These are phyloP conservation scores for Drosophila mayri DNA, from an alignment of 1,140 invertebrate genomes.

Conservation along the genomic window DNA sequence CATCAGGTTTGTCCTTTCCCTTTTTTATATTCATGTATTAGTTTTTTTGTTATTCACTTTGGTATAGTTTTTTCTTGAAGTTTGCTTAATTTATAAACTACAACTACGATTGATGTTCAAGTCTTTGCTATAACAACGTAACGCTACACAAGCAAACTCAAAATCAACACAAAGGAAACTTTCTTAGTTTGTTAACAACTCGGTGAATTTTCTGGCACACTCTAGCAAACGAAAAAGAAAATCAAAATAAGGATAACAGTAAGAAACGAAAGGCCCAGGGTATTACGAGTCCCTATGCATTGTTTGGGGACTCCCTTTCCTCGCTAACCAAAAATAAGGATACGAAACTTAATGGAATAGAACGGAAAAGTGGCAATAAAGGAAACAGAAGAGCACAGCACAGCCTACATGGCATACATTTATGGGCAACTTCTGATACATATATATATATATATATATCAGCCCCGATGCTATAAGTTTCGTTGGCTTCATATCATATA, in stretches of 20 bases:
- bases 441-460: not conserved
- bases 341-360: constrained; percentile 10
- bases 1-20: constrained; percentile 7
- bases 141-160: constrained; percentile 66
- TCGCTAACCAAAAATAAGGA: constrained; percentile 16
- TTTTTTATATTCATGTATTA: constrained; percentile 3
- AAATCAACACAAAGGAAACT: constrained; percentile 51
- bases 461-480: not conserved
- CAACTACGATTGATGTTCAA: constrained; percentile 60
- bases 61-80: constrained; percentile 19
- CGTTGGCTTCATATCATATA: not conserved
- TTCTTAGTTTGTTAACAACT: constrained; percentile 27
- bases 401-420: constrained; percentile 9
- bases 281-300: no score
- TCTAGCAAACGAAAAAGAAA: constrained; percentile 4
- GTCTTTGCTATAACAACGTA: constrained; percentile 60
- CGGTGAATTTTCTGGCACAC: constrained; percentile 30
- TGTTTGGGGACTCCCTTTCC: constrained; percentile 6
- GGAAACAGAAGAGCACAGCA: not conserved
- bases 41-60: constrained; percentile 2
- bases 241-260: not conserved
- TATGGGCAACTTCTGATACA: not conserved
- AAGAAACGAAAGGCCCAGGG: constrained; percentile 5
- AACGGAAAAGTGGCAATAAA: constrained; percentile 16
- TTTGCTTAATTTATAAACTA: constrained; percentile 43